These are phyloP conservation scores for Xanthia togata DNA, from an alignment of 2,888 invertebrate genomes.

Conservation along the genomic window DNA sequence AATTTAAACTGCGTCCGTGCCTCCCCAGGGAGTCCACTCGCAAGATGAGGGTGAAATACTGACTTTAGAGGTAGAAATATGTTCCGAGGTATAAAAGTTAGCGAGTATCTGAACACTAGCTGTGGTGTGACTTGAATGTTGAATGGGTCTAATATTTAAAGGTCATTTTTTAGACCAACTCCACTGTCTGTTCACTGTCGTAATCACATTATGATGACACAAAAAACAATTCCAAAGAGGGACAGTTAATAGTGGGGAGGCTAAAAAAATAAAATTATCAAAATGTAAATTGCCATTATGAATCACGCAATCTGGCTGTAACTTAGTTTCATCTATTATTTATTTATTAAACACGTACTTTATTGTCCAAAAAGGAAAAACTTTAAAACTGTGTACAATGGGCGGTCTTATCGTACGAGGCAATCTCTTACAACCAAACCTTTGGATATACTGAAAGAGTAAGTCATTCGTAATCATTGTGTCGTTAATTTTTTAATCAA, in stretches of 20 bases:
- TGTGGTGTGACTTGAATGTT: constrained; percentile 15
- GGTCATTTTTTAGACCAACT: not conserved
- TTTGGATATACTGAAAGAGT: no score
- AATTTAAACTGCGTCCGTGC: constrained; percentile 65
- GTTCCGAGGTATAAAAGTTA: constrained; percentile 51
- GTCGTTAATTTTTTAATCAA: not conserved
- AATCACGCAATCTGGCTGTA: not conserved
- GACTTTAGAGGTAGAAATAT: constrained; percentile 62
- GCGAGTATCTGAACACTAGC: constrained; percentile 26
- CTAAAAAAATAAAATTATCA: not conserved
- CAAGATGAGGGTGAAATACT: constrained; percentile 64
- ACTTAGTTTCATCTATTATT: not conserved
- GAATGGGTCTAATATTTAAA: constrained; percentile 8
- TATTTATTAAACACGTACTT: not conserved
- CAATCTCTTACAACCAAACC: no score
- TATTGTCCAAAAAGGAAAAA: not conserved
- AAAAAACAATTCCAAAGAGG: not conserved
- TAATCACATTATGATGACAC: no score
- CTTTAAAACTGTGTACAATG: no score
- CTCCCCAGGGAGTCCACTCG: constrained; percentile 48
- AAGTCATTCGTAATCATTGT: no score
- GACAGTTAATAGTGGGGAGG: no score
- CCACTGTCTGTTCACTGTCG: not conserved
- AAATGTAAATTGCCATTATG: not conserved
- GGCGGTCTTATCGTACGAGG: not conserved